Conservation (phyloP, 2,113 vertebrate genomes). For the Motacilla alba region DNA sequence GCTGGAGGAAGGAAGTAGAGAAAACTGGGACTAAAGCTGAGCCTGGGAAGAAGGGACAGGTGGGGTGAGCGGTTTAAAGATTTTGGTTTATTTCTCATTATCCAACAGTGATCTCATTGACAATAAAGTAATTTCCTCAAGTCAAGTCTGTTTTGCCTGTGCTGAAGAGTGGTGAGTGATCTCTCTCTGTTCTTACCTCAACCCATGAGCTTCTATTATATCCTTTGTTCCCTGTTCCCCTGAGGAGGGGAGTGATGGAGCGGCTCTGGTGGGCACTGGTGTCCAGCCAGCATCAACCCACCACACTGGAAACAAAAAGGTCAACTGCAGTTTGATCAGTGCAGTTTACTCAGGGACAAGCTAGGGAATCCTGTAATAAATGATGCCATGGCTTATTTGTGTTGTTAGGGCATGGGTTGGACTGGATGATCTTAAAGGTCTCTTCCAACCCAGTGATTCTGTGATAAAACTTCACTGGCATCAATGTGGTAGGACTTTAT, state of each 20-base stretch:
- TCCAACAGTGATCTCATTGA: not conserved
- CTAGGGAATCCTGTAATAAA: not conserved
- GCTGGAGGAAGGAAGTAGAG: not conserved
- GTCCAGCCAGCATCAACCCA: not conserved
- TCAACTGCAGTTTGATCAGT: not conserved
- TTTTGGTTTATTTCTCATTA: not conserved
- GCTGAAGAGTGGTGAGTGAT: not conserved
- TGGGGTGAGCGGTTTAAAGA: not conserved
- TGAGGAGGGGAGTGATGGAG: not conserved
- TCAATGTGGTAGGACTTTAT: not conserved
- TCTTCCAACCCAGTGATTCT: not conserved
- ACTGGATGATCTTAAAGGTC: not conserved
- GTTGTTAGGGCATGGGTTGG: not conserved
- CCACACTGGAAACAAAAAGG: not conserved
- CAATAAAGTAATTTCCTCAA: not conserved
- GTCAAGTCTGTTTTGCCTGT: not conserved
- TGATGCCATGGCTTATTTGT: not conserved
- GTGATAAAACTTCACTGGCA: not conserved
- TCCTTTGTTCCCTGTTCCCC: not conserved
- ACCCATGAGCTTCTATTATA: not conserved
- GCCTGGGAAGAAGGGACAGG: not conserved
- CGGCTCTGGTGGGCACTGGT: accelerated
- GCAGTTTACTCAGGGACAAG: not conserved
- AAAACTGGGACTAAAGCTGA: not conserved
- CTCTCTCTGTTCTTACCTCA: not conserved